These are phyloP conservation scores for Thera obeliscata DNA, from an alignment of 2,888 invertebrate genomes.

Conservation along the genomic window DNA sequence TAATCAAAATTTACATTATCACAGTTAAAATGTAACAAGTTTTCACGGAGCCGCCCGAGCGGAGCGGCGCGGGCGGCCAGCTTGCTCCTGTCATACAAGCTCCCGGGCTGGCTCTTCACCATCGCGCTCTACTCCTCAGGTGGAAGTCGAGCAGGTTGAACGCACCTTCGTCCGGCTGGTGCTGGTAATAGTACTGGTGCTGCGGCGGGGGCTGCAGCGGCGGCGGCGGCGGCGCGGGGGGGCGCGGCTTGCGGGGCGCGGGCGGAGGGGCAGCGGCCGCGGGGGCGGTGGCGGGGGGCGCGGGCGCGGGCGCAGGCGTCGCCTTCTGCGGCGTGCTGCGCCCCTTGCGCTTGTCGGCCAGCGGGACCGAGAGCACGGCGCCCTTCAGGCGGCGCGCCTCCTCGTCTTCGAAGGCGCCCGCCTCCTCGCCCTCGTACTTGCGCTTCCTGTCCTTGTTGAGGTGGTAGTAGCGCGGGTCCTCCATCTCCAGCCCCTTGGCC, in stretches of 20 bases:
- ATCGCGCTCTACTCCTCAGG: conserved; percentile 84
- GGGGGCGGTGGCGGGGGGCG: conserved; percentile 67
- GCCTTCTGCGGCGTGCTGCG: conserved; percentile 65
- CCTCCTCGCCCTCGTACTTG: conserved; percentile 88
- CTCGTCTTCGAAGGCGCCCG: conserved; percentile 85
- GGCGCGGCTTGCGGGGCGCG: conserved; percentile 76
- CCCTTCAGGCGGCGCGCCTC: conserved; percentile 79
- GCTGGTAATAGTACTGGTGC: conserved; percentile 84
- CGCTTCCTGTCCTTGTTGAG: conserved; percentile 89
- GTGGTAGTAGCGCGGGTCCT: conserved; percentile 90
- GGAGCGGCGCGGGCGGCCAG: conserved; percentile 67
- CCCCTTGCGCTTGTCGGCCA: conserved; percentile 78
- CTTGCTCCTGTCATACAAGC: conserved; percentile 86
- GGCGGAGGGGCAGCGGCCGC: conserved; percentile 59
- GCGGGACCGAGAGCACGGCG: conserved; percentile 81
- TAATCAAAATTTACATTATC: conserved; percentile 82
- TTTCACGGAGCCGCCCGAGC: conserved; percentile 76
- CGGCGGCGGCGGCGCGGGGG: conserved; percentile 76
- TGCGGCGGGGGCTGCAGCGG: conserved; percentile 76
- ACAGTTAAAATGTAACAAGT: conserved; percentile 85
- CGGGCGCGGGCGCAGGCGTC: conserved; percentile 68
- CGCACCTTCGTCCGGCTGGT: conserved; percentile 85
- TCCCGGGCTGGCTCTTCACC: conserved; percentile 85
- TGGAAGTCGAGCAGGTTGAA: conserved; percentile 85
- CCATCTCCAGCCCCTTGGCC: conserved; percentile 81